Conservation (phyloP, 2,797 vertebrate genomes). For the Pseudochaenichthys georgianus region DNA sequence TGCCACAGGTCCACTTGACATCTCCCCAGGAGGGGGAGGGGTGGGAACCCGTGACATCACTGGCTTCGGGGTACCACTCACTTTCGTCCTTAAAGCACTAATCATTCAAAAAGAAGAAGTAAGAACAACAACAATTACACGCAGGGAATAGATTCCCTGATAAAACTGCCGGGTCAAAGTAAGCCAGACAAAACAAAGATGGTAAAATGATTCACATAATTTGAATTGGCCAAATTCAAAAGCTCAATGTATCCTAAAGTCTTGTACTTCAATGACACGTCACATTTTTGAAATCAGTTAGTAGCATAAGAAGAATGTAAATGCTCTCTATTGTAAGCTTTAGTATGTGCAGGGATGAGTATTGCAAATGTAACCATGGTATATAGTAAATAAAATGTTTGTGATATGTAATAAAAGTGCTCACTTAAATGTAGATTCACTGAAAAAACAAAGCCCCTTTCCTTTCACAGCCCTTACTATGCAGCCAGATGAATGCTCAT, state of each 20-base stretch:
- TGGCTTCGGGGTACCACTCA: conserved; percentile 79
- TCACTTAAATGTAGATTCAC: neutral
- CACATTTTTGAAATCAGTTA: neutral
- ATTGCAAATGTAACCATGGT: neutral
- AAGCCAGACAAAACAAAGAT: neutral
- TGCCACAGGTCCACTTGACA: conserved; percentile 96
- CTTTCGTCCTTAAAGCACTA: conserved; percentile 78
- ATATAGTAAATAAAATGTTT: neutral
- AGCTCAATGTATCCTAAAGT: neutral
- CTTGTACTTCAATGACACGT: conserved; percentile 1
- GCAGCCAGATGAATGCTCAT: neutral
- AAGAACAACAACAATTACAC: conserved; percentile 5
- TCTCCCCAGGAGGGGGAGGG: conserved; percentile 95
- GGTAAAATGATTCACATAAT: neutral
- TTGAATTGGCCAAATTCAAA: neutral
- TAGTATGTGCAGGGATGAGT: neutral
- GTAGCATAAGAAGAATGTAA: neutral
- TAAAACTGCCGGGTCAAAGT: neutral
- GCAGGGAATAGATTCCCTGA: neutral
- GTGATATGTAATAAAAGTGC: neutral
- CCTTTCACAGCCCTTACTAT: neutral
- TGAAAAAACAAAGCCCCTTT: neutral
- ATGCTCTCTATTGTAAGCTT: neutral
- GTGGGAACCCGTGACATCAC: conserved; percentile 95
- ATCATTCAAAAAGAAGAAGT: conserved; percentile 36